Conservation (phyloP, 2,888 invertebrate genomes). For the Corythucha ciliata region DNA sequence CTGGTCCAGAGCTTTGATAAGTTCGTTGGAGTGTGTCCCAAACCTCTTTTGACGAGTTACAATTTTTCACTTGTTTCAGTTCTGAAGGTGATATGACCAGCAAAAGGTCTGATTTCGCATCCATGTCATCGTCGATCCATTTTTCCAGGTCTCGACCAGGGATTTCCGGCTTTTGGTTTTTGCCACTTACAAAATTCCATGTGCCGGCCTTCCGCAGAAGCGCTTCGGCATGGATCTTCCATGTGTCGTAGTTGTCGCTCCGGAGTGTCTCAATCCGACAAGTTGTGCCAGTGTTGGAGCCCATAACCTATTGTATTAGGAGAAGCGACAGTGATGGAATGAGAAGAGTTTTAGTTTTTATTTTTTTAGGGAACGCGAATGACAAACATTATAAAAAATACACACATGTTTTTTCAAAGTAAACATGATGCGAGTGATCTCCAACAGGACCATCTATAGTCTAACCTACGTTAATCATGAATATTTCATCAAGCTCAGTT, state of each 20-base stretch:
- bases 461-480: no score
- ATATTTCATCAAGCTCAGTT: no score
- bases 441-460: no score
- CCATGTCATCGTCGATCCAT: conserved; percentile 12
- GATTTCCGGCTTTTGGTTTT: conserved; percentile 1
- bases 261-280: conserved; percentile 10
- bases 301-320: no score
- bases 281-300: no score
- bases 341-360: no score
- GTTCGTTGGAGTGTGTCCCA: conserved; percentile 35
- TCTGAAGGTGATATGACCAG: conserved; percentile 30
- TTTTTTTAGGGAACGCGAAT: no score
- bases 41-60: conserved; percentile 37
- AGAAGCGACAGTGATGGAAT: no score
- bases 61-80: conserved; percentile 33
- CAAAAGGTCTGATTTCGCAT: conserved; percentile 15
- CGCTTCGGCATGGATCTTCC: conserved; percentile 14
- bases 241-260: conserved; percentile 18
- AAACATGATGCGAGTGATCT: no score
- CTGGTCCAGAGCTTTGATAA: conserved; percentile 23
- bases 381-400: no score
- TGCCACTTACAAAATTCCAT: conserved; percentile 19
- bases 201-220: conserved; percentile 1
- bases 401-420: no score
- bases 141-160: background rate